Conservation (phyloP, 1,140 invertebrate genomes). For the Augochlora pura region DNA sequence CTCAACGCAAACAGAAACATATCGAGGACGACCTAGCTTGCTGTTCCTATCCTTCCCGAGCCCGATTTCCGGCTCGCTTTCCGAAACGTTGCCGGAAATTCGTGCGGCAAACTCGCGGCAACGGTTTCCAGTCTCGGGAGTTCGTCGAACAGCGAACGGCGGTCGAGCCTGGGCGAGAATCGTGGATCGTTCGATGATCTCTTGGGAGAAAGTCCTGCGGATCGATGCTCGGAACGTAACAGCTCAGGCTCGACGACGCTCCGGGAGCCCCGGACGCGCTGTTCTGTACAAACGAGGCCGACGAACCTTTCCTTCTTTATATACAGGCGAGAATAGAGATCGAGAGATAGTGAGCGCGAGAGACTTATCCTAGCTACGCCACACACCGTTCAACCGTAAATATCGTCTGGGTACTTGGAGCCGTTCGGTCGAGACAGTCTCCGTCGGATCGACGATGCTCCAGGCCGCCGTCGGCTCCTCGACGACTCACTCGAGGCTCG, state of each 20-base stretch:
- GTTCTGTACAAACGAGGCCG: slow-evolving; percentile 56
- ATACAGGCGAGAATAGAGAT: slow-evolving; percentile 32
- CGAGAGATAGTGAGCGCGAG: neutral
- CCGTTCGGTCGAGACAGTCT: neutral
- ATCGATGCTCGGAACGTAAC: neutral
- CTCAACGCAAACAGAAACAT: slow-evolving; percentile 55
- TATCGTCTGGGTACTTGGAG: slow-evolving; percentile 4
- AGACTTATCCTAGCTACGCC: slow-evolving; percentile 22
- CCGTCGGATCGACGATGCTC: neutral
- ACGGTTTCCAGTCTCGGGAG: neutral
- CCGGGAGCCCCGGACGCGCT: slow-evolving; percentile 16
- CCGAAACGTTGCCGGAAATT: no score
- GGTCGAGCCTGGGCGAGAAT: neutral
- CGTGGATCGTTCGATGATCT: no score
- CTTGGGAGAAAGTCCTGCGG: no score
- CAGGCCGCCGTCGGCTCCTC: neutral
- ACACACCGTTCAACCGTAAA: slow-evolving; percentile 12
- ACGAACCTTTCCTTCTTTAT: slow-evolving; percentile 36
- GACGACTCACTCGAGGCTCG: neutral
- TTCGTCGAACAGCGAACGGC: neutral
- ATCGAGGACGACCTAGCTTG: slow-evolving; percentile 42
- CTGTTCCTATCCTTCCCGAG: no score
- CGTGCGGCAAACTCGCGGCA: no score
- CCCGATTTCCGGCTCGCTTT: no score
- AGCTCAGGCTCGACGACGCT: slow-evolving; percentile 38